Conservation (phyloP, 2,113 vertebrate genomes). For the Lampris megalopsis region DNA sequence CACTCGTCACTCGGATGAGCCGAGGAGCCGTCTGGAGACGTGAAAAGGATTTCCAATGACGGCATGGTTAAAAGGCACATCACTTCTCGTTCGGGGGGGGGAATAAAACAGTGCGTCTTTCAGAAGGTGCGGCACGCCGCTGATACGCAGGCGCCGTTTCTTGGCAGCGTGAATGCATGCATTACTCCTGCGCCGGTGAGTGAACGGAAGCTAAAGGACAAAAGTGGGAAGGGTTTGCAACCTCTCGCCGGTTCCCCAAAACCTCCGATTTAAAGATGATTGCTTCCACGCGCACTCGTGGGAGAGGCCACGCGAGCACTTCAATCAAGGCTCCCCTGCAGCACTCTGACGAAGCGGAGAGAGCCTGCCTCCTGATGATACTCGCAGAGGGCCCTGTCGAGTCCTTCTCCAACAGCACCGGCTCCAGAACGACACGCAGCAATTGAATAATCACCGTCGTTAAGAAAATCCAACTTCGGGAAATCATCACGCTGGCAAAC, state of each 20-base stretch:
- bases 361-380: slow-evolving; percentile 29
- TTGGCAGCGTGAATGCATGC: slow-evolving; percentile 52
- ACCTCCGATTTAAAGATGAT: slow-evolving; percentile 67
- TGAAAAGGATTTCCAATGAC: slow-evolving; percentile 79
- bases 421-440: not conserved
- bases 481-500: not conserved
- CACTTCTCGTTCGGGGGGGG: slow-evolving; percentile 64
- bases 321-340: slow-evolving; percentile 62
- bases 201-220: slow-evolving; percentile 29
- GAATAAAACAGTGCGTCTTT: slow-evolving; percentile 72
- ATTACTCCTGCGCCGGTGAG: slow-evolving; percentile 54
- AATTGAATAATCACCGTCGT: slow-evolving; percentile 14
- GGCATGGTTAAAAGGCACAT: slow-evolving; percentile 71
- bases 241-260: slow-evolving; percentile 56
- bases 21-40: slow-evolving; percentile 72
- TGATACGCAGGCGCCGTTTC: slow-evolving; percentile 53
- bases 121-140: slow-evolving; percentile 46
- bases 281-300: slow-evolving; percentile 57
- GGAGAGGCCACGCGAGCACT: slow-evolving; percentile 66
- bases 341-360: slow-evolving; percentile 48
- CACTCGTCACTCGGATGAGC: slow-evolving; percentile 71
- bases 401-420: slow-evolving; percentile 8
- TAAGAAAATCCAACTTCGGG: not conserved
- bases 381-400: slow-evolving; percentile 34
- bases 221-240: slow-evolving; percentile 50